A percentile compares a stretch with the other conserved stretches of the same genome.
Evolutionary conservation across 1,140 invertebrate species (phyloP).

Genomic region (Leptopilina boulardi): DNA sequence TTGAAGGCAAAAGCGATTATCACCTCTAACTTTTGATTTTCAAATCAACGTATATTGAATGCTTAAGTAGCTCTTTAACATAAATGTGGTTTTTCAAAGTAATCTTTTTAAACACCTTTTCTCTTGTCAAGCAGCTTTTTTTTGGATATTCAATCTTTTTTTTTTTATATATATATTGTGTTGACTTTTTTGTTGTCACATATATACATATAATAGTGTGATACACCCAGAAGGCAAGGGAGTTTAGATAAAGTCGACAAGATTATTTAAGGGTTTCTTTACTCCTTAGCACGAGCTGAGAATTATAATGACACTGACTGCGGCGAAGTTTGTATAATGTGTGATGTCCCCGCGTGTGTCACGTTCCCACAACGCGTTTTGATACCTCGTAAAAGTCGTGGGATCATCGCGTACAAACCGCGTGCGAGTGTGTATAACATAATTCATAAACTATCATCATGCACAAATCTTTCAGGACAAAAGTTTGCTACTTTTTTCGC

Average conservation of each 20-base stretch:
- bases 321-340: conserved; percentile 44
- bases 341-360: conserved; percentile 7
- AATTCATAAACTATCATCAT: conserved; percentile 23
- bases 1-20: conserved; percentile 23
- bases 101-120: conserved; percentile 52
- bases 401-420: conserved; percentile 33
- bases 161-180: too few relatives aligned
- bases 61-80: conserved; percentile 18
- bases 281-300: conserved; percentile 64
- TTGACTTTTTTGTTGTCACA: too few relatives aligned
- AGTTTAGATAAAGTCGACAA: conserved; percentile 59
- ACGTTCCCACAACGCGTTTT: conserved; percentile 53
- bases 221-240: conserved; percentile 48
- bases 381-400: conserved; percentile 40
- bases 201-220: conserved; percentile 1
- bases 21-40: conserved; percentile 24
- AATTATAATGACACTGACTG: conserved; percentile 66
- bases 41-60: conserved; percentile 22
- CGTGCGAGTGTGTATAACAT: conserved; percentile 37
- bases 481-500: conserved; percentile 7
- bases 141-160: conserved; percentile 27
- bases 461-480: conserved; percentile 17
- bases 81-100: conserved; percentile 46
- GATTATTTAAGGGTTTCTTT: conserved; percentile 65
- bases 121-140: conserved; percentile 46